phyloP scores from a whole-genome alignment of 2,888 invertebrate genomes.

The Acleris emargana region DNA sequence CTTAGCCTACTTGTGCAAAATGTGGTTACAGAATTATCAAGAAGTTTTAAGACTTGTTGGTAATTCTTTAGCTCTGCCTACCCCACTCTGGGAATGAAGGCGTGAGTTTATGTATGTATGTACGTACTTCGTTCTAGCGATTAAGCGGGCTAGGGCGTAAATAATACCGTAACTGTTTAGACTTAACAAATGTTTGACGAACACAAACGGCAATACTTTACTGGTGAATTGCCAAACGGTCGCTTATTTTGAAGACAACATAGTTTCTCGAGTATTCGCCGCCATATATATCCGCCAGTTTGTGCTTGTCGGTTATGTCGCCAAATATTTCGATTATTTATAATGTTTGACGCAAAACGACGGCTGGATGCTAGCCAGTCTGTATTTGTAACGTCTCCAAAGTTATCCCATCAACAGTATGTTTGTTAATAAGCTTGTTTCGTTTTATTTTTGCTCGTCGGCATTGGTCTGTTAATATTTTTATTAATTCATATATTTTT shows the following conservation, averaged over 20 bases:
- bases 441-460: constrained; percentile 14
- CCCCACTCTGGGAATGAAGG: too few species aligned
- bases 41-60: too few species aligned
- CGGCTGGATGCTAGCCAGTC: constrained; percentile 61
- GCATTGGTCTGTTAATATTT: constrained; percentile 1
- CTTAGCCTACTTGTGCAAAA: too few species aligned
- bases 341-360: constrained; percentile 62
- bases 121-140: too few species aligned
- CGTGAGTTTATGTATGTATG: too few species aligned
- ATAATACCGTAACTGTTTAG: background rate
- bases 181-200: background rate
- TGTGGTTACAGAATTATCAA: too few species aligned
- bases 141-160: too few species aligned
- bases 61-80: too few species aligned
- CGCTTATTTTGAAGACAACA: constrained; percentile 16
- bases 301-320: constrained; percentile 48
- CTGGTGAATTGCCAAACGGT: constrained; percentile 30
- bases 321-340: constrained; percentile 66
- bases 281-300: constrained; percentile 26
- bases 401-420: constrained; percentile 15
- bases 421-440: constrained; percentile 12
- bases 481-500: too few species aligned
- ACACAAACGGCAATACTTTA: background rate
- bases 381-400: constrained; percentile 14
- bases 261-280: constrained; percentile 19